These are phyloP conservation scores for Dysmachus trigonus DNA, from an alignment of 2,888 invertebrate species.

Conservation along the genomic window DNA sequence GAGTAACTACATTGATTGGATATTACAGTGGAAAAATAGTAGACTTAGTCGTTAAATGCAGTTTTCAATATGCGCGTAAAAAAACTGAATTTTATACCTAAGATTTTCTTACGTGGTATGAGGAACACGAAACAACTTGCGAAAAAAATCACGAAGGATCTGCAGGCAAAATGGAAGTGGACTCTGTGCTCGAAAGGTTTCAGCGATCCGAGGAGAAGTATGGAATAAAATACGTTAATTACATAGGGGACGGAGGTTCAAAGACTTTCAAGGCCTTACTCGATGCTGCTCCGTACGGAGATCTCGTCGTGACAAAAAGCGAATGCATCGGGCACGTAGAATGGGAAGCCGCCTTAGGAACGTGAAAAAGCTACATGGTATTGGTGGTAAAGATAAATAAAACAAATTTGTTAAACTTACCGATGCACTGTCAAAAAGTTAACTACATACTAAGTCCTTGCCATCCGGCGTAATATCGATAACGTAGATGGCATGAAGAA, in stretches of 20 bases:
- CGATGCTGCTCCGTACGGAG: neutral
- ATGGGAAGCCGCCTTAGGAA: neutral
- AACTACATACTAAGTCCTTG: neutral
- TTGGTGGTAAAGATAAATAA: no score
- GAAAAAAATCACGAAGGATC: neutral
- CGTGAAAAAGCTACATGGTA: no score
- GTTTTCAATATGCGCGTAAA: no score
- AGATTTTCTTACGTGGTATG: no score
- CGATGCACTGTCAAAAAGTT: neutral
- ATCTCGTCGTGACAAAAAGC: neutral
- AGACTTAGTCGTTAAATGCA: no score
- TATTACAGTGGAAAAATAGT: no score
- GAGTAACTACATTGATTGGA: no score
- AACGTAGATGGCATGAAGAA: neutral
- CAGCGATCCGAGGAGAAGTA: neutral
- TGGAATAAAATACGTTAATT: conserved; percentile 30
- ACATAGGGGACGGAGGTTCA: conserved; percentile 3
- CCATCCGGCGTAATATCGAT: neutral
- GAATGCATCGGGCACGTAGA: conserved; percentile 1
- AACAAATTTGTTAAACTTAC: no score
- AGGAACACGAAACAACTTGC: no score
- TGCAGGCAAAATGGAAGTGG: conserved; percentile 32
- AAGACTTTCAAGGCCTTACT: neutral
- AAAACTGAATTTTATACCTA: no score
- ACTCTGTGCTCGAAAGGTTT: conserved; percentile 17